A percentile compares a stretch with the other conserved stretches of the same genome.
Conservation (phyloP, 2,113 vertebrate species). For the Oreotrochilus melanogaster region DNA sequence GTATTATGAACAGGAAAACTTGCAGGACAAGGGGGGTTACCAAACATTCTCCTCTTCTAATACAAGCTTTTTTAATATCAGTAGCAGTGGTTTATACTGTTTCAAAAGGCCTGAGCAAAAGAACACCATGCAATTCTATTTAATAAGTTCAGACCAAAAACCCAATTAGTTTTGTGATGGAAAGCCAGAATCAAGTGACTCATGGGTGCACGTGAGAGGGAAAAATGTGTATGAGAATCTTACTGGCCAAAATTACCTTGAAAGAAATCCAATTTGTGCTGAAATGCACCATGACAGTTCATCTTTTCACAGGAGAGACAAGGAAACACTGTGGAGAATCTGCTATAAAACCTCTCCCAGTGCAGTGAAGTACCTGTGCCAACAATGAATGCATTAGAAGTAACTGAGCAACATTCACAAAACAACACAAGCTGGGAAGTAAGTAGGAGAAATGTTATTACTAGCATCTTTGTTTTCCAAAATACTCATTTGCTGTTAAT, state of each 20-base stretch:
- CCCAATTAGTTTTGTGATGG: not conserved
- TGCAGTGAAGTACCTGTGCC: not conserved
- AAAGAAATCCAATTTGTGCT: not conserved
- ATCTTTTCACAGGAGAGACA: not conserved
- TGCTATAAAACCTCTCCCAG: not conserved
- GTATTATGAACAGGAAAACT: not conserved
- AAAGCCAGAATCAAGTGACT: not conserved
- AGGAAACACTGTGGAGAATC: not conserved
- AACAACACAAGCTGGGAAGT: not conserved
- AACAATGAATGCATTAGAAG: not conserved
- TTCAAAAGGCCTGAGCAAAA: not conserved
- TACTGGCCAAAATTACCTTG: not conserved
- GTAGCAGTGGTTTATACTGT: not conserved
- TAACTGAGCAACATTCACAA: not conserved
- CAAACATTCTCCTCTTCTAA: not conserved
- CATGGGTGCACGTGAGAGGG: not conserved
- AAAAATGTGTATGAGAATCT: not conserved
- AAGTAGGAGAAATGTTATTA: not conserved
- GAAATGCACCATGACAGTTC: not conserved
- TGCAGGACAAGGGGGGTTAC: not conserved
- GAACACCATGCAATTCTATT: not conserved
- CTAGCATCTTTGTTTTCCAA: not conserved
- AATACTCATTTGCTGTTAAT: not conserved
- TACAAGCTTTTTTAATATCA: accelerated
- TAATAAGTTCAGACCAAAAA: not conserved